Percentiles rank a stretch among this genome's conserved stretches.
These are phyloP conservation scores for Phaethon lepturus DNA, from an alignment of 2,113 vertebrate species.

Conservation along the genomic window DNA sequence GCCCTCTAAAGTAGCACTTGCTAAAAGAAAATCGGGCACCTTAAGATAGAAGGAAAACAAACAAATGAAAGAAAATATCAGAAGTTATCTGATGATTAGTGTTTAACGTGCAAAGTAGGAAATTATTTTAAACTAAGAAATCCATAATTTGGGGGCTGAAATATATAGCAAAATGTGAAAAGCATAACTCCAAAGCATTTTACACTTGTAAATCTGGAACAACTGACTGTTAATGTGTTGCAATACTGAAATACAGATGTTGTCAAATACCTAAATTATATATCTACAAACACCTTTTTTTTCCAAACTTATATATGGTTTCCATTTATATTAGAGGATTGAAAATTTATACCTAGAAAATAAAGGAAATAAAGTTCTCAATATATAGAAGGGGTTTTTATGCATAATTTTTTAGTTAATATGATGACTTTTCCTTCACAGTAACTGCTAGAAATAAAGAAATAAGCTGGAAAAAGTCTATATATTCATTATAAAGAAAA, in stretches of 20 bases:
- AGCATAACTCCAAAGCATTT: background rate
- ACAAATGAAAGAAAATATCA: background rate
- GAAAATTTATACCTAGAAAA: background rate
- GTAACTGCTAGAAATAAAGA: background rate
- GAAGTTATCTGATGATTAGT: background rate
- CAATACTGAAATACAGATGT: accelerated
- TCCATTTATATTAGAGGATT: background rate
- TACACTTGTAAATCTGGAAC: background rate
- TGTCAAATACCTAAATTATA: background rate
- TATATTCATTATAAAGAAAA: background rate
- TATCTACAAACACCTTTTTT: background rate
- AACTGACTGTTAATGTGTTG: background rate
- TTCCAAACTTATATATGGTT: accelerated
- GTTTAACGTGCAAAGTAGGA: background rate
- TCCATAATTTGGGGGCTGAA: background rate
- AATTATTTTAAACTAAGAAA: background rate
- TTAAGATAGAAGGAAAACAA: background rate
- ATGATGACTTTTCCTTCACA: background rate
- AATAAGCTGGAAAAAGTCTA: background rate
- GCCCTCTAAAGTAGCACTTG: conserved; percentile 66
- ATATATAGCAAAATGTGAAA: background rate
- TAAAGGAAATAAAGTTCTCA: background rate
- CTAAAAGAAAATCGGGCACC: conserved; percentile 35
- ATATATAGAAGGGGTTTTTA: background rate
- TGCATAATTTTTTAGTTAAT: background rate